phyloP scores from a whole-genome alignment of 92 coral and sea anemone species.

The Porites divaricata region DNA sequence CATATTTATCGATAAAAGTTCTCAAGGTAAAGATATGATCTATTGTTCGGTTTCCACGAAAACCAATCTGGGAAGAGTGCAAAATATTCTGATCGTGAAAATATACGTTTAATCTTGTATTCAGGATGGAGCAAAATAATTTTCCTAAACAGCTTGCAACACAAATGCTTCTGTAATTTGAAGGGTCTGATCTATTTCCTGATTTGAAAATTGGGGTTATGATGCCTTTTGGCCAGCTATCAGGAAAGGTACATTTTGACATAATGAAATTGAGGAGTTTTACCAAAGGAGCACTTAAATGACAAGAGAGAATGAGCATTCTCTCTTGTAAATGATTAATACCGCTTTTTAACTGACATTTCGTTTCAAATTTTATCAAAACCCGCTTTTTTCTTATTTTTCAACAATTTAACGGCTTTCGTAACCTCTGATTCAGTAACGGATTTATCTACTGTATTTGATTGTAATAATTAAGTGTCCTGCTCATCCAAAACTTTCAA shows the following conservation, averaged over 20 bases:
- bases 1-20: conserved; percentile 54
- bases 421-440: neutral
- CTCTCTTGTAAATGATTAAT: too few relatives aligned
- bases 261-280: conserved; percentile 16
- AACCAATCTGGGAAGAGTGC: conserved; percentile 57
- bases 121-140: conserved; percentile 42
- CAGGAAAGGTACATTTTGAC: neutral
- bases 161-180: conserved; percentile 53
- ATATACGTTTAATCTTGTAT: conserved; percentile 34
- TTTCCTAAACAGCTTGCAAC: conserved; percentile 57
- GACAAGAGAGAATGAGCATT: too few relatives aligned
- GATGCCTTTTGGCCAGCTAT: neutral
- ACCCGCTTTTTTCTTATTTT: neutral
- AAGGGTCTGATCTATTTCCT: conserved; percentile 28
- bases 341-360: conserved; percentile 7
- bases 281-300: neutral
- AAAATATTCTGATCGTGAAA: conserved; percentile 30
- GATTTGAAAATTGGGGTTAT: neutral
- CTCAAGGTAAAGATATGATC: conserved; percentile 43
- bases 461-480: neutral
- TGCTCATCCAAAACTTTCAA: neutral
- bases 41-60: conserved; percentile 38
- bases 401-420: neutral
- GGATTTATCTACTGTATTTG: neutral
- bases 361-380: neutral